Evolutionary conservation across 1,140 invertebrate genomes (phyloP).

Genomic region (Drosophila sulfurigaster): DNA sequence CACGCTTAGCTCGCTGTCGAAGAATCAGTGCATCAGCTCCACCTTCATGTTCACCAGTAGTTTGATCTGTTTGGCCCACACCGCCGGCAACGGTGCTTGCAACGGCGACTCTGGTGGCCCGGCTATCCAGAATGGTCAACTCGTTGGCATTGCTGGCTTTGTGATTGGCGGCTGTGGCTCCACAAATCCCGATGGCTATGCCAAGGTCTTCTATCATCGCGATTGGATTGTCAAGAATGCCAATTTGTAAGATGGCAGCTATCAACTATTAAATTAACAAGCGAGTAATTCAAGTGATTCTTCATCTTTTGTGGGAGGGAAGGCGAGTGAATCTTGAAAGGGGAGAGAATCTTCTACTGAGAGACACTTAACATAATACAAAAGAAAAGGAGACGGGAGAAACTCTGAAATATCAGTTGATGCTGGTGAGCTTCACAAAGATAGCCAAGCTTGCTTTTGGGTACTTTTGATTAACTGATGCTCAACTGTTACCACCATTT

Average conservation of each 20-base stretch:
- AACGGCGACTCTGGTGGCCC: conserved; percentile 64
- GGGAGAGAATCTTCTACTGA: background rate
- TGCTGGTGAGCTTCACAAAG: too few species aligned
- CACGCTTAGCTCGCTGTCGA: conserved; percentile 51
- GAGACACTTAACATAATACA: too few species aligned
- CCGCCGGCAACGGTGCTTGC: too few species aligned
- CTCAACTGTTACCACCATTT: too few species aligned
- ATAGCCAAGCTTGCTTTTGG: too few species aligned
- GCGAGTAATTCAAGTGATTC: background rate
- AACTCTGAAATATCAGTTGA: background rate
- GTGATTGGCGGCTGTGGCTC: conserved; percentile 62
- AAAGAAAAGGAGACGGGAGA: too few species aligned
- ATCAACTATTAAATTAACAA: background rate
- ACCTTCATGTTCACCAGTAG: background rate
- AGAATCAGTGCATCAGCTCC: conserved; percentile 29
- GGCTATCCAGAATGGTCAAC: conserved; percentile 64
- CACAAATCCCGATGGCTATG: conserved; percentile 86
- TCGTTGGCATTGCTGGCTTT: conserved; percentile 71
- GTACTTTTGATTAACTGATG: too few species aligned
- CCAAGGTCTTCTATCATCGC: conserved; percentile 82
- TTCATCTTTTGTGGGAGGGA: background rate
- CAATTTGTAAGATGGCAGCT: background rate
- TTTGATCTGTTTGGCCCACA: too few species aligned
- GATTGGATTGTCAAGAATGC: conserved; percentile 83
- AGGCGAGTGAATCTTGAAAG: background rate